Conservation (phyloP, 2,797 vertebrate genomes). For the Gila robusta region DNA sequence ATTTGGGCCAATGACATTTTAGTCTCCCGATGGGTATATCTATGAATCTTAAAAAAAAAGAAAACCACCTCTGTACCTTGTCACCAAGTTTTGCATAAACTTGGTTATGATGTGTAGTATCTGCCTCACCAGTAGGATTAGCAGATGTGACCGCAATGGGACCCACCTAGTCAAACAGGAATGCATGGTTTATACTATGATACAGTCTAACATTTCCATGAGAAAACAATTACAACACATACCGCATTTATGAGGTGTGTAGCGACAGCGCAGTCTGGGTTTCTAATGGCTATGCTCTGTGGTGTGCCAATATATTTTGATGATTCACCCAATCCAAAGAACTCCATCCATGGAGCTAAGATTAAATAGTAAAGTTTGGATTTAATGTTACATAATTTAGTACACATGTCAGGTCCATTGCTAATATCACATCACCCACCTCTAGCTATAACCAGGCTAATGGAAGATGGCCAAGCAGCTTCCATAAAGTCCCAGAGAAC, state of each 20-base stretch:
- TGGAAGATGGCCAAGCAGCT: constrained; percentile 90
- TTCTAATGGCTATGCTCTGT: constrained; percentile 88
- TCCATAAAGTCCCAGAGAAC: constrained; percentile 91
- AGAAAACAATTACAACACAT: constrained; percentile 53
- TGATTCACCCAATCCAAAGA: constrained; percentile 86
- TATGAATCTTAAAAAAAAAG: neutral
- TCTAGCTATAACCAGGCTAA: constrained; percentile 90
- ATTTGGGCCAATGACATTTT: neutral
- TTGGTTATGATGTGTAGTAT: constrained; percentile 94
- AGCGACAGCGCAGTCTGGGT: constrained; percentile 88
- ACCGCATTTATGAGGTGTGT: constrained; percentile 89
- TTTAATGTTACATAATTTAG: neutral
- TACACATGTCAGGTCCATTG: neutral
- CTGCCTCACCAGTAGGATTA: constrained; percentile 91
- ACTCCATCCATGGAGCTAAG: constrained; percentile 87
- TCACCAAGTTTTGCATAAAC: constrained; percentile 89
- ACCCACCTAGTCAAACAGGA: constrained; percentile 80
- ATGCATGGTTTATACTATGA: neutral
- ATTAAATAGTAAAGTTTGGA: neutral
- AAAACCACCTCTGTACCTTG: constrained; percentile 75
- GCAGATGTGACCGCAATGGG: constrained; percentile 91
- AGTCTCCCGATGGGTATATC: neutral
- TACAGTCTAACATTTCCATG: neutral
- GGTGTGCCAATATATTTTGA: constrained; percentile 87
- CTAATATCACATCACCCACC: constrained; percentile 71